Evolutionary conservation across 2,797 vertebrate species (phyloP).

Genomic region (Diplodus sargus): DNA sequence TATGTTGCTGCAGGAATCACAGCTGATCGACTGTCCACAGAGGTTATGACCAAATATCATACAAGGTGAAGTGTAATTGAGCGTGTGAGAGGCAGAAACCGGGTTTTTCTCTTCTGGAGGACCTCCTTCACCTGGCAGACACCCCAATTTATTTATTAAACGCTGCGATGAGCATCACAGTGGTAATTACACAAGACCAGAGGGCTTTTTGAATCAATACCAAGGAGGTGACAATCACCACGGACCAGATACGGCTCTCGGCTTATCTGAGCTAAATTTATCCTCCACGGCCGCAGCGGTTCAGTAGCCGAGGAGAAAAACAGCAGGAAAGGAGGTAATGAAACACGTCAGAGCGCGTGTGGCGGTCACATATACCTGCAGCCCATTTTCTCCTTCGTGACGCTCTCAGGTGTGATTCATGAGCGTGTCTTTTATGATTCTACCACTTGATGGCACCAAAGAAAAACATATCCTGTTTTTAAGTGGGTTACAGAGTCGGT

Average conservation of each 20-base stretch:
- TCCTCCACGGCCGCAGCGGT: neutral
- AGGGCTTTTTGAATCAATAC: slow-evolving; percentile 35
- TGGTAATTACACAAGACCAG: slow-evolving; percentile 21
- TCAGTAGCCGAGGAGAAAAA: slow-evolving; percentile 1
- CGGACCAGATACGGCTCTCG: neutral
- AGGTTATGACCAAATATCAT: neutral
- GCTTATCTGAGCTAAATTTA: slow-evolving; percentile 39
- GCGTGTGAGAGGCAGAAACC: neutral
- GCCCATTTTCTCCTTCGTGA: neutral
- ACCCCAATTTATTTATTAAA: slow-evolving; percentile 26
- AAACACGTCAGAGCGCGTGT: neutral
- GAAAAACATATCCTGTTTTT: neutral
- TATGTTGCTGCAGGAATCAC: neutral
- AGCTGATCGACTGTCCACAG: neutral
- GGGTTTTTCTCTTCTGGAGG: neutral
- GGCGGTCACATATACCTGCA: neutral
- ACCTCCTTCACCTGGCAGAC: neutral
- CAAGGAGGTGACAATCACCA: slow-evolving; percentile 3
- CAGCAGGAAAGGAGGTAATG: slow-evolving; percentile 6
- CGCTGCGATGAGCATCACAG: neutral
- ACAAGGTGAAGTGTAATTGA: slow-evolving; percentile 22
- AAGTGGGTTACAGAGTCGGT: neutral
- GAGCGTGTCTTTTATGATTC: neutral
- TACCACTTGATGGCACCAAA: slow-evolving; percentile 35
- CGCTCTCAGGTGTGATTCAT: neutral